These are phyloP conservation scores for Scaptomyza reducta DNA, from an alignment of 2,888 invertebrate species.

Conservation along the genomic window DNA sequence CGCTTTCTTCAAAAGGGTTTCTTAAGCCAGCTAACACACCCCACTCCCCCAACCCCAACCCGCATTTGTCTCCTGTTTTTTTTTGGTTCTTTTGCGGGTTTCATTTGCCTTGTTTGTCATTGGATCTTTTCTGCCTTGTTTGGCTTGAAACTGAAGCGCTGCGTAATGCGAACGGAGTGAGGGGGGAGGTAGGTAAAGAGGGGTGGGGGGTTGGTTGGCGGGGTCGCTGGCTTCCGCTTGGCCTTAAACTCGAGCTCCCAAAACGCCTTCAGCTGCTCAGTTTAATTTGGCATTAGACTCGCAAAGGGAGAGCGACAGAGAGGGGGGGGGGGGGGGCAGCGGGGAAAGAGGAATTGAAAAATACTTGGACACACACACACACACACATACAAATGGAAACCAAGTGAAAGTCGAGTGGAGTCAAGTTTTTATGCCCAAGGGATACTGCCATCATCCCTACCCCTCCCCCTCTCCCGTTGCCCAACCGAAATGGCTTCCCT, in stretches of 20 bases:
- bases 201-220: not conserved
- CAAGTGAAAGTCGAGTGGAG: constrained; percentile 46
- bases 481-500: constrained; percentile 18
- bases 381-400: constrained; percentile 44
- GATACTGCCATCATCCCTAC: too few relatives aligned
- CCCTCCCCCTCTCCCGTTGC: too few relatives aligned
- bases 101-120: constrained; percentile 44
- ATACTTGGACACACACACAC: constrained; percentile 51
- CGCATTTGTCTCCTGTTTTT: constrained; percentile 30
- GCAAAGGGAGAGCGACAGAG: constrained; percentile 1
- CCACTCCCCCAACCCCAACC: not conserved
- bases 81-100: constrained; percentile 30
- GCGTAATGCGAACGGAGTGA: not conserved
- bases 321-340: not conserved
- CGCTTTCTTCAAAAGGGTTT: constrained; percentile 51
- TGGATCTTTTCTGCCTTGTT: constrained; percentile 30
- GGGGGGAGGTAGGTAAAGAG: not conserved
- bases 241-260: constrained; percentile 61
- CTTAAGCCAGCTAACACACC: constrained; percentile 1
- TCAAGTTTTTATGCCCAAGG: constrained; percentile 27
- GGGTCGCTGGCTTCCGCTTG: constrained; percentile 44
- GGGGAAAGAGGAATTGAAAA: constrained; percentile 32
- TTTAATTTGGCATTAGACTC: constrained; percentile 61
- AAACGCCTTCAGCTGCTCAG: constrained; percentile 60
- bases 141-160: constrained; percentile 17